Conservation (phyloP, 2,113 vertebrate species). For the Dipodomys merriami region DNA sequence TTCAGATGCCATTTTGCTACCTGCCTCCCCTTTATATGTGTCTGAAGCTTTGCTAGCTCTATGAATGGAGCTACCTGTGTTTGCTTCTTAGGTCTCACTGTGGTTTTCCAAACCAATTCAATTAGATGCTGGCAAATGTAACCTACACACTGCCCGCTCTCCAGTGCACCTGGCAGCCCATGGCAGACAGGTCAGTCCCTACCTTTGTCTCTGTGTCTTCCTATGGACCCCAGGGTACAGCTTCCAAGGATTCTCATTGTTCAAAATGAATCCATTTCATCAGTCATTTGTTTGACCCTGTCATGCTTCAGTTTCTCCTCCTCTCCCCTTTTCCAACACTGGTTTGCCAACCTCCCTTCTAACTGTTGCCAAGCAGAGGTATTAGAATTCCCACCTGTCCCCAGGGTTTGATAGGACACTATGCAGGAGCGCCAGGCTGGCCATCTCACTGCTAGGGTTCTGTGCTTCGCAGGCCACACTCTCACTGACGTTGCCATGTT, state of each 20-base stretch:
- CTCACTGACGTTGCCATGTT: neutral
- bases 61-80: neutral
- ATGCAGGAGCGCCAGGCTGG: rapidly evolving
- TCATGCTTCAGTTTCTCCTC: neutral
- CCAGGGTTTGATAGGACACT: neutral
- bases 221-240: too few relatives aligned
- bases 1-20: rapidly evolving
- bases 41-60: neutral
- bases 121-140: neutral
- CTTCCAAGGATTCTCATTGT: neutral
- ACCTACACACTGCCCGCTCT: neutral
- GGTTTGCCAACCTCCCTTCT: neutral
- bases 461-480: neutral
- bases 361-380: neutral
- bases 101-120: neutral
- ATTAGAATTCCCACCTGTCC: neutral
- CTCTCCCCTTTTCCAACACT: neutral
- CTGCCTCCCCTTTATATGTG: neutral
- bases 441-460: rapidly evolving
- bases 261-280: neutral
- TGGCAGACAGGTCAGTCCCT: neutral
- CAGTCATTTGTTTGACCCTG: neutral
- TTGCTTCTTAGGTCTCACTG: neutral
- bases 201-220: neutral
- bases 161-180: rapidly evolving